These are phyloP conservation scores for Darwinula stevensoni DNA, from an alignment of 2,888 invertebrate genomes.

Conservation along the genomic window DNA sequence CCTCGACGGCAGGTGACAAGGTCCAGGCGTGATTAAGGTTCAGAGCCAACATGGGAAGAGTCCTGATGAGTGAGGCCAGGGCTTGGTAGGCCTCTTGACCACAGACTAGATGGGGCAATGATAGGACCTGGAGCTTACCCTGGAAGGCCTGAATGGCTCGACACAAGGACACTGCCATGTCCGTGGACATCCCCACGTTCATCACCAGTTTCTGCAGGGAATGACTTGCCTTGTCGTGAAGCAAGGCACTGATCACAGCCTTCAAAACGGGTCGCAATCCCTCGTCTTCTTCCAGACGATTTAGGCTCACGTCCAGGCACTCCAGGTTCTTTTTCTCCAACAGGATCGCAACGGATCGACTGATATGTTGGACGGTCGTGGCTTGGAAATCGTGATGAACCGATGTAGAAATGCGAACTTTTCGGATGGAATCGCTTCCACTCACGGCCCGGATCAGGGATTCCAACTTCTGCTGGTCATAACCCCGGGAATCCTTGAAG, in stretches of 20 bases:
- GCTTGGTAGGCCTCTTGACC: slow-evolving; percentile 23
- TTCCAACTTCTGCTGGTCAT: too few species aligned
- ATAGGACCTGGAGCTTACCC: slow-evolving; percentile 21
- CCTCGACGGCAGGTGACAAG: too few species aligned
- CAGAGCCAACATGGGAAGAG: slow-evolving; percentile 20
- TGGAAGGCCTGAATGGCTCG: slow-evolving; percentile 20
- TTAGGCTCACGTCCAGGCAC: slow-evolving; percentile 23
- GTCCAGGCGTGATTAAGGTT: slow-evolving; percentile 23
- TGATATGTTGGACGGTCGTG: too few species aligned
- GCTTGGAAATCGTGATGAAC: too few species aligned
- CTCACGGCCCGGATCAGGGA: too few species aligned
- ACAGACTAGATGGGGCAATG: slow-evolving; percentile 24
- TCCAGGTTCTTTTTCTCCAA: slow-evolving; percentile 22
- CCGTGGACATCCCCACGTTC: slow-evolving; percentile 23
- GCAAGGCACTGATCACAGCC: too few species aligned
- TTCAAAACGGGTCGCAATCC: too few species aligned
- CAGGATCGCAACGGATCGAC: too few species aligned
- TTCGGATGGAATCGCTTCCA: too few species aligned
- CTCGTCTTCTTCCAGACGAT: slow-evolving; percentile 23
- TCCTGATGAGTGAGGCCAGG: slow-evolving; percentile 20
- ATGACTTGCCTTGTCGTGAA: too few species aligned
- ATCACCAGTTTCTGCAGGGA: slow-evolving; percentile 20
- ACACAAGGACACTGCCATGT: slow-evolving; percentile 23
- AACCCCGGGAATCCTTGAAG: too few species aligned
- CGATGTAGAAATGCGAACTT: too few species aligned